Evolutionary conservation across 2,888 invertebrate species (phyloP).

Genomic region (Encarsia formosa): DNA sequence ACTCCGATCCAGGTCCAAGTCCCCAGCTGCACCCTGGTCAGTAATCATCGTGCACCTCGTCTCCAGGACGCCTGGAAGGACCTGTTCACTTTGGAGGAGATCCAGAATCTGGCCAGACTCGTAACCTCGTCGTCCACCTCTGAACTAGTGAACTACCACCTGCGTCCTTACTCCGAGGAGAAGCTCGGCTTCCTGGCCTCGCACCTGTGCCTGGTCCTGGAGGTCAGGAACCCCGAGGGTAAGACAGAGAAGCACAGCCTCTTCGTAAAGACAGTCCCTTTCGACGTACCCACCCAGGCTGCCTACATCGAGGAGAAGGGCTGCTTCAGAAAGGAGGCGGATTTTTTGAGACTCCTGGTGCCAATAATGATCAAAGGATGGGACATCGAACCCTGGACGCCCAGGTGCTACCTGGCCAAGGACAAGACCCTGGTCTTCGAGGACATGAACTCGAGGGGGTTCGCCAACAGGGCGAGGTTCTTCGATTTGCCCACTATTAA

Average conservation of each 20-base stretch:
- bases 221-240: neutral
- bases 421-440: constrained; percentile 46
- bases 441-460: constrained; percentile 44
- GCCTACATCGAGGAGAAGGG: constrained; percentile 53
- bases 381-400: constrained; percentile 38
- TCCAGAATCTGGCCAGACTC: constrained; percentile 13
- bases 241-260: constrained; percentile 40
- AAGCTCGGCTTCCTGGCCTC: constrained; percentile 39
- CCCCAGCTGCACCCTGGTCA: no score
- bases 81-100: constrained; percentile 25
- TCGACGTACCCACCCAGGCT: constrained; percentile 53
- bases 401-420: constrained; percentile 42
- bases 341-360: constrained; percentile 1
- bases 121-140: constrained; percentile 9
- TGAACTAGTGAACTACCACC: constrained; percentile 29
- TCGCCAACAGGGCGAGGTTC: constrained; percentile 30
- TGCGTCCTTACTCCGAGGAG: constrained; percentile 34
- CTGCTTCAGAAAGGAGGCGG: constrained; percentile 37
- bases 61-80: neutral
- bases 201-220: constrained; percentile 1
- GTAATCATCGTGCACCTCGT: no score
- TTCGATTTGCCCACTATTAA: constrained; percentile 32
- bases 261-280: constrained; percentile 61
- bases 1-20: neutral
- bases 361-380: constrained; percentile 13